phyloP scores from a whole-genome alignment of 2,797 vertebrate genomes.

The Amphiprion clarkii region DNA sequence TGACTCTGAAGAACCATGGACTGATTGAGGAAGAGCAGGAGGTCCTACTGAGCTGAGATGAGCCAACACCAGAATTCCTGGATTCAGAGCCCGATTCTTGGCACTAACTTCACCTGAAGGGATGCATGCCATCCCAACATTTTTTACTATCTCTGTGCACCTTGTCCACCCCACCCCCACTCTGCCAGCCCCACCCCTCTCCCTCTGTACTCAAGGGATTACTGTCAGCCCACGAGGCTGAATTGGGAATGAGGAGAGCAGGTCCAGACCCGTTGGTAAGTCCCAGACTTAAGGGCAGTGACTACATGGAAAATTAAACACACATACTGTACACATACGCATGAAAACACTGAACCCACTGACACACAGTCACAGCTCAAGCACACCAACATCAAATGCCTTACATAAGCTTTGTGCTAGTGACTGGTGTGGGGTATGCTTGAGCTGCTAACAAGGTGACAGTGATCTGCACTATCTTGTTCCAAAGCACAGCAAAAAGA shows the following conservation, averaged over 20 bases:
- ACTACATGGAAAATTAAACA: constrained; percentile 86
- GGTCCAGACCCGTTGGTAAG: constrained; percentile 82
- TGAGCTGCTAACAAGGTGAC: constrained; percentile 60
- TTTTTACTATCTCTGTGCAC: constrained; percentile 50
- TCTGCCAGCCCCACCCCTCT: constrained; percentile 61
- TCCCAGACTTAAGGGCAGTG: constrained; percentile 81
- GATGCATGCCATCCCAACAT: constrained; percentile 50
- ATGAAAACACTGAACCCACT: constrained; percentile 80
- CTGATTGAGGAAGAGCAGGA: constrained; percentile 39
- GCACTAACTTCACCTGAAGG: constrained; percentile 52
- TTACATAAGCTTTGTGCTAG: constrained; percentile 65
- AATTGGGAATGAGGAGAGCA: constrained; percentile 78
- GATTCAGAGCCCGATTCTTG: constrained; percentile 46
- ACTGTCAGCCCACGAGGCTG: constrained; percentile 76
- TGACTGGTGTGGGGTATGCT: constrained; percentile 44
- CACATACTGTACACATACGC: constrained; percentile 72
- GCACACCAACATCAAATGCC: constrained; percentile 60
- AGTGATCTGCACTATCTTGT: constrained; percentile 73
- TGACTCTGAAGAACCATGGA: constrained; percentile 44
- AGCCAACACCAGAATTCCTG: constrained; percentile 35
- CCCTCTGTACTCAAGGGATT: constrained; percentile 77
- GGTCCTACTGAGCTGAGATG: constrained; percentile 19
- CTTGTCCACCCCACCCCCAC: constrained; percentile 53
- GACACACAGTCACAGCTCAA: constrained; percentile 65
- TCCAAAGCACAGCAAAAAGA: constrained; percentile 53